A percentile compares a stretch with the other conserved stretches of the same genome.
Evolutionary conservation across 1,140 invertebrate genomes (phyloP).

Genomic region (Aphaenogaster floridana): DNA sequence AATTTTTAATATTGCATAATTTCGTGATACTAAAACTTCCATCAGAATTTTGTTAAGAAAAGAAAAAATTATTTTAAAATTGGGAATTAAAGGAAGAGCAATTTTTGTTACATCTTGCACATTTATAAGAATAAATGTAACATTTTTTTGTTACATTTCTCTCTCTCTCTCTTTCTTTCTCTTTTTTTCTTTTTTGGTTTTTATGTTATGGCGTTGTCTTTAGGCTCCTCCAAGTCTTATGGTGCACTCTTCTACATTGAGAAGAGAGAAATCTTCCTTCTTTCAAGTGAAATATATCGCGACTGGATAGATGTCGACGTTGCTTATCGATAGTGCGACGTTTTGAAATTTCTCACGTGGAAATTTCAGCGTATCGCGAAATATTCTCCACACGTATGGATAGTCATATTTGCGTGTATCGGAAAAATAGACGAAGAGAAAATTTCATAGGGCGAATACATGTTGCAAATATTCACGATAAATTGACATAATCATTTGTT

Average conservation of each 20-base stretch:
- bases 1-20: not conserved
- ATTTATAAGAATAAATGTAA: not conserved
- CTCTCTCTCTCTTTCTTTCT: not conserved
- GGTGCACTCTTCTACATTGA: not conserved
- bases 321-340: slow-evolving; percentile 37
- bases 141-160: not conserved
- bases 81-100: not conserved
- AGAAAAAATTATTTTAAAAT: not conserved
- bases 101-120: not conserved
- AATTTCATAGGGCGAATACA: not conserved
- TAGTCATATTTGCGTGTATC: not conserved
- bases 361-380: slow-evolving; percentile 48
- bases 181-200: not conserved
- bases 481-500: not conserved
- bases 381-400: not conserved
- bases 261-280: slow-evolving; percentile 17
- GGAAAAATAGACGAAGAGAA: not conserved
- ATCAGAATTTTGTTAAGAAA: not conserved
- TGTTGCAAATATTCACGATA: slow-evolving; percentile 3
- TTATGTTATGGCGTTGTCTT: slow-evolving; percentile 2
- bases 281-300: slow-evolving; percentile 25
- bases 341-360: slow-evolving; percentile 52
- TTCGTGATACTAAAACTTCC: not conserved
- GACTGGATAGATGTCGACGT: slow-evolving; percentile 43
- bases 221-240: not conserved